phyloP scores from a whole-genome alignment of 1,140 invertebrate species.

The Aphelinus atriplicis region DNA sequence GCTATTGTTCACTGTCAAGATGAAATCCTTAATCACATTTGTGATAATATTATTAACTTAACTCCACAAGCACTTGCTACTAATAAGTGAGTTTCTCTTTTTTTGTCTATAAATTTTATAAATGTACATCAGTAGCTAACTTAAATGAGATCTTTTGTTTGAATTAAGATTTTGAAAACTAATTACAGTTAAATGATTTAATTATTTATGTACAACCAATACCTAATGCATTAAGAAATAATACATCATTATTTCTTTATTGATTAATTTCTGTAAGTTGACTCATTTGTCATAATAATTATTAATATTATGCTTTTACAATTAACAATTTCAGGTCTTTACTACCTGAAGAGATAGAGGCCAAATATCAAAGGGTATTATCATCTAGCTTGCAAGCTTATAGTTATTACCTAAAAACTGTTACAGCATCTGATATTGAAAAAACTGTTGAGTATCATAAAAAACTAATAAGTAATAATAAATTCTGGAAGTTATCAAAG shows the following conservation, averaged over 20 bases:
- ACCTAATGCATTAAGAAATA: not conserved
- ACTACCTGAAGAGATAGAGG: constrained; percentile 76
- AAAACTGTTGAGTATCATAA: constrained; percentile 66
- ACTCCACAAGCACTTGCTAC: constrained; percentile 67
- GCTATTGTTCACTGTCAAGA: constrained; percentile 80
- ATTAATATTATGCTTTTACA: constrained; percentile 42
- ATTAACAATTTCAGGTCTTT: constrained; percentile 55
- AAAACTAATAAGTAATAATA: constrained; percentile 69
- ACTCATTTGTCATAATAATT: not conserved
- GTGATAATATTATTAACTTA: constrained; percentile 76
- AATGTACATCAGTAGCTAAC: no score
- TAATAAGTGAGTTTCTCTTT: constrained; percentile 49
- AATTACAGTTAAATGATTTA: no score
- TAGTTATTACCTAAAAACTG: constrained; percentile 70
- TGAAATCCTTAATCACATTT: constrained; percentile 79
- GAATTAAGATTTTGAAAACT: no score
- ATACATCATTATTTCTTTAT: not conserved
- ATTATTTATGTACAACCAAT: no score
- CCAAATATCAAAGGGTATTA: constrained; percentile 76
- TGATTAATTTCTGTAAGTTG: not conserved
- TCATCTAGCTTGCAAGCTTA: constrained; percentile 76
- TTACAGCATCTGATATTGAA: constrained; percentile 65
- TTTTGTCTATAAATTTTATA: not conserved
- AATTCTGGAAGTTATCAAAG: constrained; percentile 80
- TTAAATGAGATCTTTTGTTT: no score